These are phyloP conservation scores for Atherinomorus stipes DNA, from an alignment of 2,113 vertebrate species.

Conservation along the genomic window DNA sequence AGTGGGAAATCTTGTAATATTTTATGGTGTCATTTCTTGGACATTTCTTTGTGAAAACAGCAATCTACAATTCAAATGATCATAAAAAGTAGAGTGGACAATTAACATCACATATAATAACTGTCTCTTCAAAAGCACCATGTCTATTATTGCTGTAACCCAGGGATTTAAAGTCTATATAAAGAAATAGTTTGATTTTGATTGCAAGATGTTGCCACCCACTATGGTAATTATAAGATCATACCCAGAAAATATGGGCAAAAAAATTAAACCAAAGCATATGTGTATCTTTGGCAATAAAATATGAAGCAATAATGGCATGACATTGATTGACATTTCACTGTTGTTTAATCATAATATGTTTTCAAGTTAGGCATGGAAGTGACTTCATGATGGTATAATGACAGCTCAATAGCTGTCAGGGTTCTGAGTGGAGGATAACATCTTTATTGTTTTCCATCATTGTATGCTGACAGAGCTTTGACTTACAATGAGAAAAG, in stretches of 20 bases:
- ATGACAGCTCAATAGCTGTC: conserved; percentile 77
- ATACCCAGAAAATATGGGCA: conserved; percentile 43
- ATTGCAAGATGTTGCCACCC: conserved; percentile 35
- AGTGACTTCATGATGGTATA: conserved; percentile 77
- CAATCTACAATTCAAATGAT: no score
- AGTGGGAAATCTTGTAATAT: neutral
- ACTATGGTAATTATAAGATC: conserved; percentile 60
- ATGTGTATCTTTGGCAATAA: conserved; percentile 50
- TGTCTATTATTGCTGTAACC: neutral
- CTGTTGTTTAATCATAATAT: conserved; percentile 77
- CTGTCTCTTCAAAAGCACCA: neutral
- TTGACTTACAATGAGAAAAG: conserved; percentile 58
- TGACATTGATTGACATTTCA: conserved; percentile 76
- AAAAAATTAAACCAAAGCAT: conserved; percentile 41
- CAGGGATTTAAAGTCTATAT: conserved; percentile 1
- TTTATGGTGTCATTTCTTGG: no score
- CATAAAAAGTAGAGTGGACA: neutral
- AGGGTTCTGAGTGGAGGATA: conserved; percentile 62
- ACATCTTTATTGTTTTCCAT: conserved; percentile 81
- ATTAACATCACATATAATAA: neutral
- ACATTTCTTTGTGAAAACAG: no score
- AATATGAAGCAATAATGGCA: conserved; percentile 67
- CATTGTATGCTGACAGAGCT: conserved; percentile 70
- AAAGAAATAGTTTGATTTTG: conserved; percentile 16
- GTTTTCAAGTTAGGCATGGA: conserved; percentile 76